These are phyloP conservation scores for Colossoma macropomum DNA, from an alignment of 2,113 vertebrate genomes.

Conservation along the genomic window DNA sequence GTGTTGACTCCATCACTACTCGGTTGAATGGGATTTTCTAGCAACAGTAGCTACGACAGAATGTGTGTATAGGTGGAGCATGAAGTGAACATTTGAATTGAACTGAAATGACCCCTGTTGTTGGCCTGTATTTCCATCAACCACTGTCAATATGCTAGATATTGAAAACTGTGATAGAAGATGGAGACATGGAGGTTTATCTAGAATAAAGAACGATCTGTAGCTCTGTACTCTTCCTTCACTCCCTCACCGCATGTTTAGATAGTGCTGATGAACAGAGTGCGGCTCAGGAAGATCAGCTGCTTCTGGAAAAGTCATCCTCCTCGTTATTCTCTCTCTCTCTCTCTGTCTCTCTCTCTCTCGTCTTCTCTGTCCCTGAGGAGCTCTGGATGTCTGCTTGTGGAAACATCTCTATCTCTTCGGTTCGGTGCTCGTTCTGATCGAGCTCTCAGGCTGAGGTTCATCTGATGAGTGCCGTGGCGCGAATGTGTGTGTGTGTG, in stretches of 20 bases:
- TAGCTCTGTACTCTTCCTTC: background rate
- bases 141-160: background rate
- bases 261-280: background rate
- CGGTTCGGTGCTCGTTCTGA: background rate
- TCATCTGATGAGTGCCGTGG: no score
- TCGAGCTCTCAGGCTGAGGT: background rate
- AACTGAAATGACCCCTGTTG: no score
- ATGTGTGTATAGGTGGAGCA: no score
- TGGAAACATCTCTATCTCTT: background rate
- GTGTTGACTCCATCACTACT: no score
- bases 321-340: background rate
- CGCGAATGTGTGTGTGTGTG: no score
- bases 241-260: background rate
- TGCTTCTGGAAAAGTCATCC: background rate
- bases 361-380: background rate
- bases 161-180: background rate
- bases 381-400: background rate
- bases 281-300: background rate
- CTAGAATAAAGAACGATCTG: background rate
- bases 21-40: no score
- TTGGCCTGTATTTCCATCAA: background rate
- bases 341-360: background rate
- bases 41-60: no score
- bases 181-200: background rate
- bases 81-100: no score